Conservation (phyloP, 1,140 invertebrate genomes). For the Platorchestia sp. region DNA sequence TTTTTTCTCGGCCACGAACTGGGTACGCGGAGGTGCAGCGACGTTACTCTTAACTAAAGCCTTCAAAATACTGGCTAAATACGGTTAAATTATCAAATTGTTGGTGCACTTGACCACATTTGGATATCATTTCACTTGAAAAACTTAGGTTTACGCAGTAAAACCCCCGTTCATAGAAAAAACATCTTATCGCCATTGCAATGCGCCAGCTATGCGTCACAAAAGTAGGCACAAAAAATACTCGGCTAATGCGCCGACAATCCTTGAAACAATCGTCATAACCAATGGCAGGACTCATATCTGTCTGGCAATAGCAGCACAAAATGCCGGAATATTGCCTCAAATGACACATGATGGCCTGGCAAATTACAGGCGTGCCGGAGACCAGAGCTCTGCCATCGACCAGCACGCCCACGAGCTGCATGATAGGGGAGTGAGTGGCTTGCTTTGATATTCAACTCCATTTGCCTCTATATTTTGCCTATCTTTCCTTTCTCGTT, state of each 20-base stretch:
- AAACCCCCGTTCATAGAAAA: neutral
- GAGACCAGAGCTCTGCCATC: neutral
- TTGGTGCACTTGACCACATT: neutral
- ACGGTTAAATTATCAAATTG: neutral
- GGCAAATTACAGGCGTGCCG: constrained; percentile 40
- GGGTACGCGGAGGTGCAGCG: neutral
- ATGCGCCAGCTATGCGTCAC: neutral
- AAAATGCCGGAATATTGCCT: constrained; percentile 46
- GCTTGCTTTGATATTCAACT: neutral
- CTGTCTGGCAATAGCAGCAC: neutral
- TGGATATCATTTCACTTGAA: too few species aligned
- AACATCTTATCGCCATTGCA: neutral
- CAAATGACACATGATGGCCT: constrained; percentile 41
- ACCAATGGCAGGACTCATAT: constrained; percentile 17
- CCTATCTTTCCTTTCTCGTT: neutral
- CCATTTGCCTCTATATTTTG: neutral
- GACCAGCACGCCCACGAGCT: neutral
- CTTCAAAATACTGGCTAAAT: neutral
- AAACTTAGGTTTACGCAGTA: too few species aligned
- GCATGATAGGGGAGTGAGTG: neutral
- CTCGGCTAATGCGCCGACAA: neutral
- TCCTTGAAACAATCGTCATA: constrained; percentile 48
- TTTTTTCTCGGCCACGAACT: neutral
- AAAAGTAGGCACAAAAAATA: neutral
- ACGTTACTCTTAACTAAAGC: neutral